Evolutionary conservation across 2,888 invertebrate genomes (phyloP).

Genomic region (Drosophila picticornis): DNA sequence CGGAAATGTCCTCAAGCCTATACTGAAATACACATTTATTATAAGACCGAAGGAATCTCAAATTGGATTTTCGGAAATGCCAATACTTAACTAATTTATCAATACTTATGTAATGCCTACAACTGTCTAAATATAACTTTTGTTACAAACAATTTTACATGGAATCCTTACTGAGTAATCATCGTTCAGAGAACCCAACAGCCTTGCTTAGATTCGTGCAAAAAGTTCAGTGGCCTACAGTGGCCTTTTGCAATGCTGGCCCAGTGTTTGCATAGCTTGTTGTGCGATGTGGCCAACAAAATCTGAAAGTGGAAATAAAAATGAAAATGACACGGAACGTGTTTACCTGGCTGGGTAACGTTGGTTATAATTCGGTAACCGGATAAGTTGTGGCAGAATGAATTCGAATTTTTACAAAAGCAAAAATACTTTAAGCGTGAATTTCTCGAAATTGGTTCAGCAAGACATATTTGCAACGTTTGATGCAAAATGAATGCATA

Average conservation of each 20-base stretch:
- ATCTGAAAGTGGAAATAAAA: slow-evolving; percentile 31
- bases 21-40: background rate
- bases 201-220: slow-evolving; percentile 3
- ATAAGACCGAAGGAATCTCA: background rate
- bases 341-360: slow-evolving; percentile 32
- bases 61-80: background rate
- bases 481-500: background rate
- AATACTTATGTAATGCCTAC: background rate
- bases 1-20: background rate
- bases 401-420: background rate
- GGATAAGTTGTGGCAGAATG: background rate
- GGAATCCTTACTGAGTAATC: background rate
- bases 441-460: background rate
- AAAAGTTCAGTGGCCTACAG: slow-evolving; percentile 36
- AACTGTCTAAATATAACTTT: background rate
- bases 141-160: background rate
- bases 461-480: background rate
- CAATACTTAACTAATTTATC: background rate
- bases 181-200: background rate
- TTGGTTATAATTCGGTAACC: background rate
- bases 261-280: slow-evolving; percentile 40
- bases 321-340: slow-evolving; percentile 52
- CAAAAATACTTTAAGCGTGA: background rate
- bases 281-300: slow-evolving; percentile 22
- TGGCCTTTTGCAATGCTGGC: slow-evolving; percentile 8